Evolutionary conservation across 2,888 invertebrate genomes (phyloP), one percentile per base, ranked within the genome.

Genomic region (Cataglyphis altisquamis): DNA sequence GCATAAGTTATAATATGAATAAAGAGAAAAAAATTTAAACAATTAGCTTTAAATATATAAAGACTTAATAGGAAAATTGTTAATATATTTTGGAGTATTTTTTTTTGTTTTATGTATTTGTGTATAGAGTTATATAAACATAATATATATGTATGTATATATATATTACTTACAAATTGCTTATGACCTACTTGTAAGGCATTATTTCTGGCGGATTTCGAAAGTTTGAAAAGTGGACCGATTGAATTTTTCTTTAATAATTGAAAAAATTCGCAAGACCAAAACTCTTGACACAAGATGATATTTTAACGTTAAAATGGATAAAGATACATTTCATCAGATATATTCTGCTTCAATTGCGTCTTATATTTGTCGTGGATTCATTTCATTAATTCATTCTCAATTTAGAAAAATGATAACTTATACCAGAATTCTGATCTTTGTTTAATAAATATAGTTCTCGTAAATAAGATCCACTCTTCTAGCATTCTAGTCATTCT

Each of bases 51-150:
- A 36, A 36, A 48, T 8, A 25, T 10, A 9, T 39, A 9, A 66
- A 36, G 25, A 39, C 12, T 39, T 57, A 29, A 41, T 57, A 57
- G 29, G 55, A 77, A 77, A 72, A 57, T 57, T 41, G 21, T 36
- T 18, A 29, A 25, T 60, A 5, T 12, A 62, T 48, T n/a, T 25
- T 62, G 25, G 25, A 62, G 25, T 25, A 45, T 25, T 36, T 55
- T 21, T 86, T 90, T 90, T 84, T 84, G 87, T 89, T 88, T 83
- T 89, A 75, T 82, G 84, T 84, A 74, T 84, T 74, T 89, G 48
- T 89, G 85, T 89, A 88, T 89, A 86, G 84, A 86, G 75, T 86
- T 87, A 90, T 86, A 90, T 86, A 90, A 90, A 90, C 73, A 83
- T 89, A 90, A 88, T 85, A 87, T 74, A 60, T 67, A 25, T 66